phyloP scores from a whole-genome alignment of 2,888 invertebrate genomes.

The Synanthedon tipuliformis region DNA sequence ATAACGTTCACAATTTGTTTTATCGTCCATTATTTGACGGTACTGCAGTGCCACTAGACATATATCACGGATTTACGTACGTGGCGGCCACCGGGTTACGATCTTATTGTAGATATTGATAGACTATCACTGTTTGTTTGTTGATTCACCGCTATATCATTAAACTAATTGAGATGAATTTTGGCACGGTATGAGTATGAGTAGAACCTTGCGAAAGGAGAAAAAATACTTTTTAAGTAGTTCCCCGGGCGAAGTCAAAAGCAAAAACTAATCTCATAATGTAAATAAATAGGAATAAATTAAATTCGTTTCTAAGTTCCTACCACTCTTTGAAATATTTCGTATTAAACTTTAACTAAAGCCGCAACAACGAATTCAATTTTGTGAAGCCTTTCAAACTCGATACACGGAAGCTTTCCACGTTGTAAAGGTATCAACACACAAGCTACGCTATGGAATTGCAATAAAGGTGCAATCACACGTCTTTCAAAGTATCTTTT shows the following conservation, averaged over 20 bases:
- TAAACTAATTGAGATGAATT: too few relatives aligned
- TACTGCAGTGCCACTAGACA: constrained; percentile 20
- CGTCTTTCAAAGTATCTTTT: constrained; percentile 43
- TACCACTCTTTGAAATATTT: too few relatives aligned
- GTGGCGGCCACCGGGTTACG: constrained; percentile 1
- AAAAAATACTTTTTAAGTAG: too few relatives aligned
- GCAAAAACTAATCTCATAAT: too few relatives aligned
- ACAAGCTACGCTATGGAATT: constrained; percentile 18
- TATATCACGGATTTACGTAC: constrained; percentile 29
- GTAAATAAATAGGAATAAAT: too few relatives aligned
- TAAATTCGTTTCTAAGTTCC: too few relatives aligned
- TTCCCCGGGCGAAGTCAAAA: too few relatives aligned
- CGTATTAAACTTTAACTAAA: background rate
- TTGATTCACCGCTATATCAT: too few relatives aligned
- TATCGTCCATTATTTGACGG: constrained; percentile 29
- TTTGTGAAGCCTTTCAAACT: background rate
- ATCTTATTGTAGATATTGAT: too few relatives aligned
- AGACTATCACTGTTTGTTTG: too few relatives aligned
- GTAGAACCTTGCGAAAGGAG: too few relatives aligned
- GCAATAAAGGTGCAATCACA: constrained; percentile 56
- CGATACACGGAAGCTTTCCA: constrained; percentile 8
- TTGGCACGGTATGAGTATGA: too few relatives aligned
- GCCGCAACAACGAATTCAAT: constrained; percentile 1
- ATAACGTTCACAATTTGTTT: constrained; percentile 30
- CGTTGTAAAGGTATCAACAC: constrained; percentile 4